Percentiles rank a stretch among this genome's conserved stretches.
Conservation (phyloP, 1,140 invertebrate genomes). For the Batillaria attramentaria region DNA sequence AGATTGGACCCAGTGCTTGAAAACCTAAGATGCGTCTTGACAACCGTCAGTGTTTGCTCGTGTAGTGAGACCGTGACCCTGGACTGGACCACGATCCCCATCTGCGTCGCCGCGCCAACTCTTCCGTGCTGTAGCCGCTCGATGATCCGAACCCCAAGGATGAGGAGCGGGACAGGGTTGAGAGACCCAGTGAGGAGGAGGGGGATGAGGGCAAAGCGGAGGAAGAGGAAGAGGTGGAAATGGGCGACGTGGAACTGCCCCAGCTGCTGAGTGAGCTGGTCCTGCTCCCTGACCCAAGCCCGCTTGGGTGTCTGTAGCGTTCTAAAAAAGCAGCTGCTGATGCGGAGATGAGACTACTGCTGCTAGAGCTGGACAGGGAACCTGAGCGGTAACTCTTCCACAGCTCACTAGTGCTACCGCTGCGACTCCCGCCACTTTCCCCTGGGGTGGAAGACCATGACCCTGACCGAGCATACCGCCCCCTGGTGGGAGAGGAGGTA, state of each 20-base stretch:
- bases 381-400: slow-evolving; percentile 9
- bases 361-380: neutral
- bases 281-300: neutral
- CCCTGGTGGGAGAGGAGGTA: neutral
- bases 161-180: neutral
- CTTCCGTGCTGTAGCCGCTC: neutral
- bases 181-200: neutral
- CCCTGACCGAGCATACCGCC: neutral
- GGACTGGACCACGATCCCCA: slow-evolving; percentile 28
- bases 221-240: neutral
- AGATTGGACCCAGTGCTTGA: no score
- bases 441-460: neutral
- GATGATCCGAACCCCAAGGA: neutral
- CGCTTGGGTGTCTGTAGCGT: neutral
- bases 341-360: neutral
- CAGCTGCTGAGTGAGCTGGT: slow-evolving; percentile 5
- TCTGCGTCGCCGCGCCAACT: neutral
- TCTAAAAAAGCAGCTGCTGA: neutral
- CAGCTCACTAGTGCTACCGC: neutral
- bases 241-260: neutral
- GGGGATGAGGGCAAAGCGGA: neutral
- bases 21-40: no score
- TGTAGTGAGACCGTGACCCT: neutral
- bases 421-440: neutral
- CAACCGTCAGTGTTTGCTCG: neutral